Percentiles rank a stretch among this genome's conserved stretches.
Evolutionary conservation across 2,113 vertebrate genomes (phyloP).

Genomic region (Sylvietta virens): DNA sequence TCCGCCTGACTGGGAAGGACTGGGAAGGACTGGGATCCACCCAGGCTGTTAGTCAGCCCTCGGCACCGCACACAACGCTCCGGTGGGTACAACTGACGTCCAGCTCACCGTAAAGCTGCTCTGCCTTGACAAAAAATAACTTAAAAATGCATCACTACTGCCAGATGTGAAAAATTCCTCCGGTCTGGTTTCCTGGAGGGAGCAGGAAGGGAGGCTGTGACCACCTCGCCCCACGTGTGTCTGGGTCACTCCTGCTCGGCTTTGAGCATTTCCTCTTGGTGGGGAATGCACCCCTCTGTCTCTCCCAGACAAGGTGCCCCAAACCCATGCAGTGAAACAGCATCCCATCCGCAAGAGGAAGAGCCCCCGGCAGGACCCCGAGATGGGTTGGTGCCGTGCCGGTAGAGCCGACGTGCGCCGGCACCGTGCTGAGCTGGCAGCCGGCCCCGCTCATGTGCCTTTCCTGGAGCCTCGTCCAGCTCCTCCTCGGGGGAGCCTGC

Average conservation of each 20-base stretch:
- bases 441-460: conserved; percentile 5
- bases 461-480: conserved; percentile 36
- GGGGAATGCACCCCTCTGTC: background rate
- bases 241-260: background rate
- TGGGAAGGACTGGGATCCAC: background rate
- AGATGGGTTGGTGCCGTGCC: accelerated
- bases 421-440: background rate
- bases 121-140: background rate
- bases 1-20: background rate
- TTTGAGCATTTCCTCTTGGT: accelerated
- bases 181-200: background rate
- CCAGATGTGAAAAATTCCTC: conserved; percentile 32
- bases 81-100: background rate
- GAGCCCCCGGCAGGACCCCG: background rate
- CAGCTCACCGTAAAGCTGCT: background rate
- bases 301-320: background rate
- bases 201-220: background rate
- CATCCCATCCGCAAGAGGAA: accelerated
- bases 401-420: background rate
- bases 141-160: background rate
- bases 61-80: background rate
- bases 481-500: background rate
- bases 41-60: background rate
- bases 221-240: background rate
- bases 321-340: accelerated